A percentile compares a stretch with the other conserved stretches of the same genome.
Conservation (phyloP, 2,797 vertebrate genomes). For the Chelonia mydas region DNA sequence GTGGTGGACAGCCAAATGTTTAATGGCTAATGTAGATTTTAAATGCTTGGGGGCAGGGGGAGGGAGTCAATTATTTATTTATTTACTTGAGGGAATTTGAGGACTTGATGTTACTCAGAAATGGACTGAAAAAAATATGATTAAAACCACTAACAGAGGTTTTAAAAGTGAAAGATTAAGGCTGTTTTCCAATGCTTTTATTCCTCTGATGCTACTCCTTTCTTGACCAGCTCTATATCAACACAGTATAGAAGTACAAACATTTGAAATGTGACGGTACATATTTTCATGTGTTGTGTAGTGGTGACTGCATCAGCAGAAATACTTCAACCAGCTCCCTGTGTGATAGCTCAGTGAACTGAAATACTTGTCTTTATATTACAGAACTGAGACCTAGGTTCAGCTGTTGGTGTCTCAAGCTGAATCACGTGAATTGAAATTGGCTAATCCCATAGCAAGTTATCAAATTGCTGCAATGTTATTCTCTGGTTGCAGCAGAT, state of each 20-base stretch:
- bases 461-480: neutral
- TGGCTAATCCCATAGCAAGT: neutral
- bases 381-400: neutral
- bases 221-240: neutral
- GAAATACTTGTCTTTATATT: conserved; percentile 3
- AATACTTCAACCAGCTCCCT: conserved; percentile 8
- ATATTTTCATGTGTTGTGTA: neutral
- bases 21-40: neutral
- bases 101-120: neutral
- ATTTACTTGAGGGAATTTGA: neutral
- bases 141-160: neutral
- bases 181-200: neutral
- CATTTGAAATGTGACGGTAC: neutral
- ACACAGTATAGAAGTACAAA: neutral
- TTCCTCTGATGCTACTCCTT: neutral
- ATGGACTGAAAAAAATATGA: neutral
- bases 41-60: too few relatives aligned
- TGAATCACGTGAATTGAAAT: neutral
- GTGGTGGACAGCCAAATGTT: neutral
- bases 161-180: neutral
- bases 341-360: neutral
- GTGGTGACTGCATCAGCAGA: conserved; percentile 5
- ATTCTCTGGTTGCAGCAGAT: neutral
- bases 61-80: neutral
- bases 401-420: neutral